A percentile compares a stretch with the other conserved stretches of the same genome.
These are phyloP conservation scores for Leucoptera coffeella DNA, from an alignment of 2,888 invertebrate genomes.

Conservation along the genomic window DNA sequence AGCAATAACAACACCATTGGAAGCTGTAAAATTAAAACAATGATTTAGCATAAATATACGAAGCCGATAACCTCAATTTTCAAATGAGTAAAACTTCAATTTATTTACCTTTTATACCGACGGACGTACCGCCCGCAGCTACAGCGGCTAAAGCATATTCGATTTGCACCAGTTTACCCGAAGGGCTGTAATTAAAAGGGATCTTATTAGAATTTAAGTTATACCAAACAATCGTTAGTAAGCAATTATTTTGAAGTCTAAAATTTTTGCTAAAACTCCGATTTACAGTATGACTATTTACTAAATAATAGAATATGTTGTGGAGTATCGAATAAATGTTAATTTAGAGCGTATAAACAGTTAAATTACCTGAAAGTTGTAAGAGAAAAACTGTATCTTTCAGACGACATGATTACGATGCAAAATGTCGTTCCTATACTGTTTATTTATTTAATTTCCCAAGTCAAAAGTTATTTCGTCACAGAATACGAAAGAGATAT, in stretches of 20 bases:
- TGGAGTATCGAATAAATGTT: no score
- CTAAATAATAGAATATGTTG: no score
- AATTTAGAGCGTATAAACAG: conserved; percentile 13
- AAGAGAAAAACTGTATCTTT: conserved; percentile 94
- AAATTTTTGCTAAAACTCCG: no score
- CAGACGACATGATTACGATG: conserved; percentile 83
- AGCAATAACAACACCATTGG: conserved; percentile 96
- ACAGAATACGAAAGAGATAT: no score
- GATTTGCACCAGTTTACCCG: conserved; percentile 98
- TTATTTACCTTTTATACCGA: conserved; percentile 87
- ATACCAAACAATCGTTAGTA: no score
- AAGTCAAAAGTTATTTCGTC: no score
- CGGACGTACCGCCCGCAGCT: conserved; percentile 96
- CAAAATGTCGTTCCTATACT: no score
- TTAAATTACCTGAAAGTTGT: conserved; percentile 60
- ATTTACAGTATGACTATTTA: no score
- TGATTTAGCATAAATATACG: conserved; percentile 1
- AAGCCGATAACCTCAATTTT: conserved; percentile 7
- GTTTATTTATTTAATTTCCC: no score
- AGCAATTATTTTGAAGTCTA: no score
- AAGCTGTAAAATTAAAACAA: conserved; percentile 55
- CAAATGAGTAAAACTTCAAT: neutral
- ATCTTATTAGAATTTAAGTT: no score
- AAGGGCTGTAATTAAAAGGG: conserved; percentile 79
- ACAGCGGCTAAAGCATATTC: conserved; percentile 99